Base-by-base conservation (phyloP, 53 echinoderm and acorn worm species). In the Antedon mediterranea region DNA sequence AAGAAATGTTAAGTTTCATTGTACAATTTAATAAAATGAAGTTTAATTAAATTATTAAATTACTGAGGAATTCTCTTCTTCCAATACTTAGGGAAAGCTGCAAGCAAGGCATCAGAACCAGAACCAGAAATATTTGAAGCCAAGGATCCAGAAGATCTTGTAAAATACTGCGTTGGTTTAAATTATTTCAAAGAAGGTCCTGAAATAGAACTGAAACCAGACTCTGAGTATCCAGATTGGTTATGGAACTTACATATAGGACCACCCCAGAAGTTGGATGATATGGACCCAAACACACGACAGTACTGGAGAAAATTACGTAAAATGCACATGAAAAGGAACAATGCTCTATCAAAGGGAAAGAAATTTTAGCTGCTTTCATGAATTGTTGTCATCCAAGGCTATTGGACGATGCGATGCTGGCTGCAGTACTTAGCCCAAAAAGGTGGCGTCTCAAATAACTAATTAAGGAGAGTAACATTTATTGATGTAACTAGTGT, bases 201-300 rank as follows among this genome's bases (percentile, higher is more conserved):
- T 28, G 92, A 92, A 72, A 75, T 91, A 2, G 78, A 88, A 71
- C 78, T 97, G 32, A 92, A 90, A 77, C 78, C 89, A 20, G 97
- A 97, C 29, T 81, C 84, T 72, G 92, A 92, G 71, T 97, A 97
- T 79, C 97, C 97, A 23, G 90, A 97, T 75, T 97, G 97, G 97
- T 77, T 97, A 14, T 97, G 97, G 97, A 79, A 79, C 11, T 43
- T 97, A 29, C 87, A 92, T 80, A 84, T 81, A 9, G 97, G 97
- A 72, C 87, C 89, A 37, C 84, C 92, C 0, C 41, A 74, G 34
- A 71, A 73, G 32, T 76, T 89, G 26, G 80, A 97, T 15, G 97
- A 97, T 28, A 31, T 92, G 75, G 85, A 89, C 20, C 82, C 77
- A 75, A 88, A 92, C 18, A 84, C 97, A 0, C 85, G 85, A 6